Conservation (phyloP, 92 coral and sea anemone species). For the Porites divaricata region DNA sequence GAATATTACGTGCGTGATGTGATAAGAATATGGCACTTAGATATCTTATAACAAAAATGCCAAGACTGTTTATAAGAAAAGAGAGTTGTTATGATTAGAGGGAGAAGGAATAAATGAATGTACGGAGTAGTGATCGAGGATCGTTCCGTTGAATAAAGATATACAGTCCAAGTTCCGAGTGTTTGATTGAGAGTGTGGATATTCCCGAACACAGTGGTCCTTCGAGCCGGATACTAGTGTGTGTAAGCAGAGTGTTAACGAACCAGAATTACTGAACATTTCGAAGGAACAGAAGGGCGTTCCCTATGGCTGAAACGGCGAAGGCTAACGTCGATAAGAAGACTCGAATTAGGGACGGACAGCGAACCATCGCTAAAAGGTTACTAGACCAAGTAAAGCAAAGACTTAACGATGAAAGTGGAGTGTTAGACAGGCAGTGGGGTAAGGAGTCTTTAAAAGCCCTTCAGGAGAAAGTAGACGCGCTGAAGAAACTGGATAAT, state of each 20-base stretch:
- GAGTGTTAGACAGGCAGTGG: conserved; percentile 10
- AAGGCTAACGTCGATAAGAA: background rate
- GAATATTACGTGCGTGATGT: too few relatives aligned
- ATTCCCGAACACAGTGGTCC: conserved; percentile 10
- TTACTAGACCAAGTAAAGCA: conserved; percentile 2
- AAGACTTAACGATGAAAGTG: conserved; percentile 4
- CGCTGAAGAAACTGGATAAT: background rate
- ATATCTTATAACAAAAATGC: too few relatives aligned
- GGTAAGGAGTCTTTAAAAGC: background rate
- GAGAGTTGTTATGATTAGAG: too few relatives aligned
- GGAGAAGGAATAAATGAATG: too few relatives aligned
- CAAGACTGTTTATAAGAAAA: too few relatives aligned
- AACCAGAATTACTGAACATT: too few relatives aligned
- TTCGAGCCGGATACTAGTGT: conserved; percentile 2
- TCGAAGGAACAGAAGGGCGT: background rate
- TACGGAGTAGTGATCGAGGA: too few relatives aligned
- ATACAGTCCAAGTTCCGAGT: too few relatives aligned
- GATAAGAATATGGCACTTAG: too few relatives aligned
- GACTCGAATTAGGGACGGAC: background rate
- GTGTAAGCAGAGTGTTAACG: background rate
- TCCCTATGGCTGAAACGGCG: conserved; percentile 1
- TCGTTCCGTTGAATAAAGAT: too few relatives aligned
- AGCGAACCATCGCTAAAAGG: background rate
- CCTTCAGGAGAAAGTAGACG: background rate
- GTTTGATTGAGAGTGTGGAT: background rate